A percentile compares a stretch with the other conserved stretches of the same genome.
Conservation (phyloP, 2,113 vertebrate species). For the Passer domesticus region DNA sequence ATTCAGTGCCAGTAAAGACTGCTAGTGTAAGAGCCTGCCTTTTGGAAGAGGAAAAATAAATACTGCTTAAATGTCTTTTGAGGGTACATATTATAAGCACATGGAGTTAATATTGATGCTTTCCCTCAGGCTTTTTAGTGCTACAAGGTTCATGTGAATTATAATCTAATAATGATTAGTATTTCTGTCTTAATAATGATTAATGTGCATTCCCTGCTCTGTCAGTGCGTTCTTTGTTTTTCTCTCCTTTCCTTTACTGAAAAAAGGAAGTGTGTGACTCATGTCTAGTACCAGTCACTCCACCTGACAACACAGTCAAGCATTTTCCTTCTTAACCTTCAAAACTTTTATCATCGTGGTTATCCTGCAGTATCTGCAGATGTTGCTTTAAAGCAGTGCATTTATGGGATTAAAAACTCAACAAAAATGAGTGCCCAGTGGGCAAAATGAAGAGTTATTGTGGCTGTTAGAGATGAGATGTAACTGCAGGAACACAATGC, state of each 20-base stretch:
- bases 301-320: slow-evolving; percentile 5
- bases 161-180: not conserved
- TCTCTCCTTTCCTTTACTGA: not conserved
- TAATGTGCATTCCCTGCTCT: not conserved
- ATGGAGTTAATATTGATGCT: not conserved
- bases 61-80: not conserved
- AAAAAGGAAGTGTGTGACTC: not conserved
- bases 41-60: not conserved
- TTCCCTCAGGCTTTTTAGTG: not conserved
- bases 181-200: slow-evolving; percentile 24
- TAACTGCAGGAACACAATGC: slow-evolving; percentile 71
- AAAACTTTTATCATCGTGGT: not conserved
- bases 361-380: not conserved
- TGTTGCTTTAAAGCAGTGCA: not conserved
- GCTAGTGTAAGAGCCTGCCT: not conserved
- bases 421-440: not conserved
- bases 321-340: not conserved
- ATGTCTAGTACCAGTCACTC: not conserved
- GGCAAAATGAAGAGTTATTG: not conserved
- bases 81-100: not conserved
- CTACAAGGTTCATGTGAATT: slow-evolving; percentile 20
- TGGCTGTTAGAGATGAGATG: slow-evolving; percentile 3
- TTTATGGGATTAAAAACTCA: not conserved
- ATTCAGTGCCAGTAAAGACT: not conserved
- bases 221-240: slow-evolving; percentile 1